These are phyloP conservation scores for Carterocephalus palaemon DNA, from an alignment of 2,888 invertebrate genomes.

Conservation along the genomic window DNA sequence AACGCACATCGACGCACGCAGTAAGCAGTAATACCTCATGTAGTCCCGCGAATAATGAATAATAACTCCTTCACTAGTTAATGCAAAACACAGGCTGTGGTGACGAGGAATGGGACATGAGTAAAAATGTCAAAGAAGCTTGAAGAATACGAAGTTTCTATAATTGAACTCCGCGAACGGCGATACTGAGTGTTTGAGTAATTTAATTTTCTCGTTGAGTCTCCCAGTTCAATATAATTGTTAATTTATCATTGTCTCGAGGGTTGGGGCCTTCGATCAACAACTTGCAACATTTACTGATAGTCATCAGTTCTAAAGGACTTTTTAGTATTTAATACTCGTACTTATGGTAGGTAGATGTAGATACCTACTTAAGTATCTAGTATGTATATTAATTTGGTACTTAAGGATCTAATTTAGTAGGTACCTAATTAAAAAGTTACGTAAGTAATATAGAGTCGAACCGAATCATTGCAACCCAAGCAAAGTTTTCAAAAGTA, in stretches of 20 bases:
- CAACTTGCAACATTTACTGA: conserved; percentile 29
- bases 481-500: too few species aligned
- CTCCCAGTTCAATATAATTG: conserved; percentile 55
- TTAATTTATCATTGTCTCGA: conserved; percentile 64
- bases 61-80: conserved; percentile 61
- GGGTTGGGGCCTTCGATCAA: conserved; percentile 30
- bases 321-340: conserved; percentile 17
- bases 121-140: conserved; percentile 41
- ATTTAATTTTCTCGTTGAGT: conserved; percentile 54
- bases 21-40: conserved; percentile 52
- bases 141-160: conserved; percentile 41
- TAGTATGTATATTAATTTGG: too few species aligned
- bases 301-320: too few species aligned
- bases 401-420: too few species aligned
- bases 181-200: conserved; percentile 45
- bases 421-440: too few species aligned
- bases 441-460: too few species aligned
- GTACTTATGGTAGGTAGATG: too few species aligned
- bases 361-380: conserved; percentile 2
- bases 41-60: conserved; percentile 58
- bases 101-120: conserved; percentile 36
- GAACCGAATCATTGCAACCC: too few species aligned
- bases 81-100: conserved; percentile 43
- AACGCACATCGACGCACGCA: conserved; percentile 57
- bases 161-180: conserved; percentile 43